Evolutionary conservation across 2,888 invertebrate genomes (phyloP).

Genomic region (Arge pagana): DNA sequence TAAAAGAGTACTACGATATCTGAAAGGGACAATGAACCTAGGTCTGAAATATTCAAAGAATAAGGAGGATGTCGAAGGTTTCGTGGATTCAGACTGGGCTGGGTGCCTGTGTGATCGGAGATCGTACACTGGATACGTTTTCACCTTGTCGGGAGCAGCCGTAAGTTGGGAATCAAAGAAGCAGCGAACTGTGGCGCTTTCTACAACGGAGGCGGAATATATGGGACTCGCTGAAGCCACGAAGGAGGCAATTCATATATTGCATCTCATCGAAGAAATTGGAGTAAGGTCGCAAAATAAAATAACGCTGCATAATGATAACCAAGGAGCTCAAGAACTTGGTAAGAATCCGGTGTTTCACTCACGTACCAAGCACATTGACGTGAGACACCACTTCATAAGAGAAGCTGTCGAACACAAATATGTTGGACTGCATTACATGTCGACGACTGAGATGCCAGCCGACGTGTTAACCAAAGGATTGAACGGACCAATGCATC

Average conservation of each 20-base stretch:
- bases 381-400: conserved; percentile 12
- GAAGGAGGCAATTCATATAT: conserved; percentile 11
- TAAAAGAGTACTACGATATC: conserved; percentile 23
- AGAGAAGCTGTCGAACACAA: neutral
- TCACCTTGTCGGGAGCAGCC: conserved; percentile 16
- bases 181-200: conserved; percentile 14
- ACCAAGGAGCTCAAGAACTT: conserved; percentile 5
- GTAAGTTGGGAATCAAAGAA: conserved; percentile 24
- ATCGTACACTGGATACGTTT: conserved; percentile 18
- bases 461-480: conserved; percentile 7
- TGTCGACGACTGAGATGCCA: conserved; percentile 8
- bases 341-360: neutral
- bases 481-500: neutral
- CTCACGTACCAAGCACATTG: conserved; percentile 2
- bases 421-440: neutral
- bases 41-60: conserved; percentile 22
- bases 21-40: conserved; percentile 16
- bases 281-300: neutral
- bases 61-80: conserved; percentile 9
- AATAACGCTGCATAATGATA: conserved; percentile 11
- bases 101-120: neutral
- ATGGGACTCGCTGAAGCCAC: conserved; percentile 11
- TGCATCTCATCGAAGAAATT: conserved; percentile 2
- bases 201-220: conserved; percentile 20
- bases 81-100: conserved; percentile 26